Evolutionary conservation across 2,888 invertebrate species (phyloP).

Genomic region (Heliconius sara): DNA sequence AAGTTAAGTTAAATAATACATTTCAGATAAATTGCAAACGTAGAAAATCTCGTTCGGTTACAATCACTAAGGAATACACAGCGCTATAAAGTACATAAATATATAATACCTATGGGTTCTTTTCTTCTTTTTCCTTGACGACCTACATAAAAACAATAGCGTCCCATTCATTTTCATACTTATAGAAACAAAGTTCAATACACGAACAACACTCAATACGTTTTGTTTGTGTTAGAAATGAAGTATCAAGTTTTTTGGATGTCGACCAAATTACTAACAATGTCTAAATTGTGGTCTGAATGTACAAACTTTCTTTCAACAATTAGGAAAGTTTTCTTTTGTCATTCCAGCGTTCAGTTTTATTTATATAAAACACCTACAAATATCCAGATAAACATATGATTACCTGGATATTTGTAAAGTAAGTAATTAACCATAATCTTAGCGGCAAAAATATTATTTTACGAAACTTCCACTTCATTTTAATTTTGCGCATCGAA

Average conservation of each 20-base stretch:
- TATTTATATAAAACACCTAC: conserved; percentile 1
- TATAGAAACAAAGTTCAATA: conserved; percentile 20
- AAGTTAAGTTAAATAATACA: too few relatives aligned
- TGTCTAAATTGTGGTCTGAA: conserved; percentile 12
- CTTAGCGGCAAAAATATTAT: background rate
- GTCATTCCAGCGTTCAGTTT: background rate
- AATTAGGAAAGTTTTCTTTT: conserved; percentile 20
- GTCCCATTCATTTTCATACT: background rate
- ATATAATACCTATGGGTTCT: background rate
- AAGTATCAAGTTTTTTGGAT: conserved; percentile 29
- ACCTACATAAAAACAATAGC: conserved; percentile 17
- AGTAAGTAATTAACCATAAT: background rate
- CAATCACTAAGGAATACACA: background rate
- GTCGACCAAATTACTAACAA: conserved; percentile 28
- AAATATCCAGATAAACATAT: too few relatives aligned
- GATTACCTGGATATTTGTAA: background rate
- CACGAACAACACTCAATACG: conserved; percentile 5
- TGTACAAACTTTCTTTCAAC: conserved; percentile 16
- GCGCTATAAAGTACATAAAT: too few relatives aligned
- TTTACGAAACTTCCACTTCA: conserved; percentile 1
- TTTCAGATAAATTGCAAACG: background rate
- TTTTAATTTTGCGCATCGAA: conserved; percentile 19
- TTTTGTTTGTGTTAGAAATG: conserved; percentile 20
- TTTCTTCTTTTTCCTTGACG: background rate
- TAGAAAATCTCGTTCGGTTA: background rate